Conservation (phyloP, 2,113 vertebrate genomes). For the Xiphias gladius region DNA sequence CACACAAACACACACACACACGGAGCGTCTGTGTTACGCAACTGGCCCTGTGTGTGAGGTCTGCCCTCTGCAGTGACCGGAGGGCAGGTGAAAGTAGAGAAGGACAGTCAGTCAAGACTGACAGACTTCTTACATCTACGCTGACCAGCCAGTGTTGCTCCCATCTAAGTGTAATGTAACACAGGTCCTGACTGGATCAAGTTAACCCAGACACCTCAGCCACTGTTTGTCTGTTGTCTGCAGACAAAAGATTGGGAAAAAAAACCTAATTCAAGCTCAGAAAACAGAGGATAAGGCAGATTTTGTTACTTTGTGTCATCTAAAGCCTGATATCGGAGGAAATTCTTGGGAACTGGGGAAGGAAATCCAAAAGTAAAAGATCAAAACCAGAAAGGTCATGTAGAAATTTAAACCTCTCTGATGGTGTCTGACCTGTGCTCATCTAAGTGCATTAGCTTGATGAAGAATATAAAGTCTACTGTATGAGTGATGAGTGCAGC, state of each 20-base stretch:
- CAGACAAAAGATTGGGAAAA: not conserved
- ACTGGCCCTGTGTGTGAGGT: slow-evolving; percentile 52
- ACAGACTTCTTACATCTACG: slow-evolving; percentile 13
- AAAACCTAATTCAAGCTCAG: not conserved
- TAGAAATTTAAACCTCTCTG: not conserved
- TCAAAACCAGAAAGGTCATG: not conserved
- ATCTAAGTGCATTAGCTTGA: not conserved
- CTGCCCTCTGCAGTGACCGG: slow-evolving; percentile 58
- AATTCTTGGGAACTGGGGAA: not conserved
- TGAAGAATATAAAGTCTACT: not conserved
- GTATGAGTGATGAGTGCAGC: not conserved
- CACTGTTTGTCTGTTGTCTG: not conserved
- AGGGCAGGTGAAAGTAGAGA: slow-evolving; percentile 61
- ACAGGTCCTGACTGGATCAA: not conserved
- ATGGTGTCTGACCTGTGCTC: not conserved
- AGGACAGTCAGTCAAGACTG: slow-evolving; percentile 28
- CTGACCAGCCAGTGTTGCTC: not conserved
- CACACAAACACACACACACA: slow-evolving; percentile 36
- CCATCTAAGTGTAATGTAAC: not conserved
- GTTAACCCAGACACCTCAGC: not conserved
- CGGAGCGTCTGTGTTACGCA: slow-evolving; percentile 52
- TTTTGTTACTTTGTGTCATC: not conserved
- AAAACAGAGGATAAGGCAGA: not conserved
- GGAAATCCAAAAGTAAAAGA: not conserved
- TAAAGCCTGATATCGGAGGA: not conserved